A percentile compares a stretch with the other conserved stretches of the same genome.
These are phyloP conservation scores for Pimephales promelas DNA, from an alignment of 2,113 vertebrate genomes.

Conservation along the genomic window DNA sequence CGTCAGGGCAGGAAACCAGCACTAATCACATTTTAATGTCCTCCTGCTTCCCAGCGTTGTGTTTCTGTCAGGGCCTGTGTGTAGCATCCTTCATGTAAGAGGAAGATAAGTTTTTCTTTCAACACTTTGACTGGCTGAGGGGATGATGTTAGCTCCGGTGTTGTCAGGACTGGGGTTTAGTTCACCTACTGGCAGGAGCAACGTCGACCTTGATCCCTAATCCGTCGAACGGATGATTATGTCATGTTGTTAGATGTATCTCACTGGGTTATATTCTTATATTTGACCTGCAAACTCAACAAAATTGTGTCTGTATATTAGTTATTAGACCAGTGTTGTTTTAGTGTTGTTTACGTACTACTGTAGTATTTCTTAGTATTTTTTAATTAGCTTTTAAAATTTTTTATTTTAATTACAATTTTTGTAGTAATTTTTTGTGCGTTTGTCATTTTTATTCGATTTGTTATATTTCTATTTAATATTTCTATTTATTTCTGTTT, in stretches of 20 bases:
- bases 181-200: background rate
- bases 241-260: background rate
- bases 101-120: slow-evolving; percentile 9
- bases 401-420: too few species aligned
- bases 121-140: background rate
- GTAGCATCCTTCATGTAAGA: slow-evolving; percentile 18
- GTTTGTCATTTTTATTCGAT: too few species aligned
- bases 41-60: background rate
- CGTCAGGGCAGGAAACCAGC: slow-evolving; percentile 8
- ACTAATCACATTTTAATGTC: slow-evolving; percentile 21
- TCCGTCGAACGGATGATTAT: background rate
- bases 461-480: too few species aligned
- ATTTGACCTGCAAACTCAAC: background rate
- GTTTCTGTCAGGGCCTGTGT: slow-evolving; percentile 7
- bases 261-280: background rate
- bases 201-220: background rate
- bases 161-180: background rate
- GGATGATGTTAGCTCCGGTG: slow-evolving; percentile 1
- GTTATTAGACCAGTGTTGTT: too few species aligned
- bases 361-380: too few species aligned
- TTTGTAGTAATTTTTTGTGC: too few species aligned
- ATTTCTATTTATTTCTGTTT: too few species aligned
- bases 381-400: too few species aligned
- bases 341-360: too few species aligned
- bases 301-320: too few species aligned